A percentile compares a stretch with the other conserved stretches of the same genome.
These are phyloP conservation scores for Abrostola triplasia DNA, from an alignment of 2,888 invertebrate species.

Conservation along the genomic window DNA sequence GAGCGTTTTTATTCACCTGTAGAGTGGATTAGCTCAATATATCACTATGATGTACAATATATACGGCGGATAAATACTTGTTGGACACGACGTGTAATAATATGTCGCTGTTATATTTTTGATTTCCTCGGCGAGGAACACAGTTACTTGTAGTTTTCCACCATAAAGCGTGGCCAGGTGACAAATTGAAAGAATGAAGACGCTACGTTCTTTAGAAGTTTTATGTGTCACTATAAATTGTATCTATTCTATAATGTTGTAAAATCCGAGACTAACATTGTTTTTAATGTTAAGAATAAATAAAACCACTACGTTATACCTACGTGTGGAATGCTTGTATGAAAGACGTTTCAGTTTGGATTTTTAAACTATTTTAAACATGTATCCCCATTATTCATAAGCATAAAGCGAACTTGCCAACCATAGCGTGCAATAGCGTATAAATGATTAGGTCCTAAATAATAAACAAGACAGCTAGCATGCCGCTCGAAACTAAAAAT, in stretches of 20 bases:
- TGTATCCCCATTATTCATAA: slow-evolving; percentile 8
- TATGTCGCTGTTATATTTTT: slow-evolving; percentile 28
- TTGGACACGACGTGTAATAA: slow-evolving; percentile 28
- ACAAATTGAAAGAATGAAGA: slow-evolving; percentile 41
- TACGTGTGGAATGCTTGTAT: neutral
- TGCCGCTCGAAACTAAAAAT: neutral
- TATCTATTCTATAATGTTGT: slow-evolving; percentile 22
- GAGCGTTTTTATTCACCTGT: slow-evolving; percentile 55
- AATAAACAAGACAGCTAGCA: slow-evolving; percentile 8
- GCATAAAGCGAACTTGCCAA: slow-evolving; percentile 1
- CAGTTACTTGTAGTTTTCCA: slow-evolving; percentile 26
- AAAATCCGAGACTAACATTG: slow-evolving; percentile 14
- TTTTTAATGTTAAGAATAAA: slow-evolving; percentile 10
- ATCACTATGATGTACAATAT: slow-evolving; percentile 24
- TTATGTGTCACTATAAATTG: slow-evolving; percentile 41
- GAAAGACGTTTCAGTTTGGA: neutral
- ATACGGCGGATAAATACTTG: slow-evolving; percentile 18
- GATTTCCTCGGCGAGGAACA: slow-evolving; percentile 21
- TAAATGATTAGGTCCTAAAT: slow-evolving; percentile 22
- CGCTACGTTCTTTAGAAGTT: slow-evolving; percentile 31
- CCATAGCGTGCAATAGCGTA: slow-evolving; percentile 5
- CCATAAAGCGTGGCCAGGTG: slow-evolving; percentile 43
- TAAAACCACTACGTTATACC: no score
- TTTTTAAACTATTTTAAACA: neutral
- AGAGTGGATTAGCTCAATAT: slow-evolving; percentile 32